A percentile compares a stretch with the other conserved stretches of the same genome.
Evolutionary conservation across 2,797 vertebrate genomes (phyloP).

Genomic region (Sebastes wilsoni): DNA sequence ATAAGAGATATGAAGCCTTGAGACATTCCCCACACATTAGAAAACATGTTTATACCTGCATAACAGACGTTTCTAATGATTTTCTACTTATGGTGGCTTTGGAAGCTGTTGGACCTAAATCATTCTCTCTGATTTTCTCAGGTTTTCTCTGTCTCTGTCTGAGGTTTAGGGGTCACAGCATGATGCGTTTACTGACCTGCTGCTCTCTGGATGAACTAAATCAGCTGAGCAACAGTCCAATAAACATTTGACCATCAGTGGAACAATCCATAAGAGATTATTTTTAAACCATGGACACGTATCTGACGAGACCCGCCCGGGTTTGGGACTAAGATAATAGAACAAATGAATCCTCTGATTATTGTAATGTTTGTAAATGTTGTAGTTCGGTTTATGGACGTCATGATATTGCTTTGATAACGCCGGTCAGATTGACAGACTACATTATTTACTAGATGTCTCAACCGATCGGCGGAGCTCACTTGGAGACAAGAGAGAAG

Average conservation of each 20-base stretch:
- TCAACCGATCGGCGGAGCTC: neutral
- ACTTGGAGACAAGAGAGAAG: too few species aligned
- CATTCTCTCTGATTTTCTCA: neutral
- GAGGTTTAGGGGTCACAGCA: conserved; percentile 20
- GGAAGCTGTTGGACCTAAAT: neutral
- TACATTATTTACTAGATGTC: neutral
- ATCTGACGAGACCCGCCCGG: neutral
- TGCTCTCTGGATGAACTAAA: conserved; percentile 22
- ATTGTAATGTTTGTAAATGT: neutral
- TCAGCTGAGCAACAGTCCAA: conserved; percentile 28
- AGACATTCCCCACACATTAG: neutral
- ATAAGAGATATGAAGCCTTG: neutral
- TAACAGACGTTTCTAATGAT: neutral
- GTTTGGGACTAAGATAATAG: neutral
- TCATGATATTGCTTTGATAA: neutral
- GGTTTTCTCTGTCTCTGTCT: neutral
- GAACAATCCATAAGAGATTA: conserved; percentile 38
- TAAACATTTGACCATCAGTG: conserved; percentile 21
- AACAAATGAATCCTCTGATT: neutral
- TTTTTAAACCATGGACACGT: conserved; percentile 25
- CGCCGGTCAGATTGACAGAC: neutral
- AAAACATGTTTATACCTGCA: neutral
- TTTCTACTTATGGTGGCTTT: neutral
- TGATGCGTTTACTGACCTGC: conserved; percentile 12
- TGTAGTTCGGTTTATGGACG: neutral